phyloP scores from a whole-genome alignment of 23 tunicate species.

The Halocynthia roretzi region DNA sequence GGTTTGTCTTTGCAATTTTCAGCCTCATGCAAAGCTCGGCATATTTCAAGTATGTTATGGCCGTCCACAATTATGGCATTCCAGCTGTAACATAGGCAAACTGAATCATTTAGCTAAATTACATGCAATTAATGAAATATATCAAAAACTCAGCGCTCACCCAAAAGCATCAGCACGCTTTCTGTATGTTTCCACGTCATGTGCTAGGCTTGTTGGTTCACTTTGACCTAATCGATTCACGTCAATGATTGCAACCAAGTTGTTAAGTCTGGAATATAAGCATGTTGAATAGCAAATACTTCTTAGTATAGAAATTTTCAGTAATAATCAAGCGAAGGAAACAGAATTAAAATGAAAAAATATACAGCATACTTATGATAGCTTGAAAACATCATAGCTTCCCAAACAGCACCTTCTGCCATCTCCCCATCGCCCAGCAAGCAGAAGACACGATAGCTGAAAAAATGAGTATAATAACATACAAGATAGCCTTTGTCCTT shows the following conservation, averaged over 20 bases:
- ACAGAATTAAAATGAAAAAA: too few species aligned
- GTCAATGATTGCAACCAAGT: slow-evolving; percentile 91
- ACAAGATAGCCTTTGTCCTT: neutral
- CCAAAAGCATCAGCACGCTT: slow-evolving; percentile 81
- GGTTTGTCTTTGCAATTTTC: slow-evolving; percentile 63
- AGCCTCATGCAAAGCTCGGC: slow-evolving; percentile 67
- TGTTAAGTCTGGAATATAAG: slow-evolving; percentile 40
- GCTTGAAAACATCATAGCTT: slow-evolving; percentile 89
- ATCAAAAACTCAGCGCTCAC: slow-evolving; percentile 6
- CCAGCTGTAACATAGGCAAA: slow-evolving; percentile 36
- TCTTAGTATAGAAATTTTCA: neutral
- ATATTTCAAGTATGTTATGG: slow-evolving; percentile 48
- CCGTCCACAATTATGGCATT: slow-evolving; percentile 88
- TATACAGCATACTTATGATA: slow-evolving; percentile 58
- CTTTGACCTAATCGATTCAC: slow-evolving; percentile 94
- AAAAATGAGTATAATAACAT: neutral
- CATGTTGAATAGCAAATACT: neutral
- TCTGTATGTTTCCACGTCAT: slow-evolving; percentile 73
- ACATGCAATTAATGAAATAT: neutral
- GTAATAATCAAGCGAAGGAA: neutral
- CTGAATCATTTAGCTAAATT: neutral
- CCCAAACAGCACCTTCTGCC: slow-evolving; percentile 99
- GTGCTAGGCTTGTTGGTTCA: slow-evolving; percentile 83
- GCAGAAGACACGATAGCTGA: slow-evolving; percentile 82
- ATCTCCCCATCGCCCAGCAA: slow-evolving; percentile 96